A percentile compares a stretch with the other conserved stretches of the same genome.
These are phyloP conservation scores for Erebia epiphron DNA, from an alignment of 2,888 invertebrate species.

Conservation along the genomic window DNA sequence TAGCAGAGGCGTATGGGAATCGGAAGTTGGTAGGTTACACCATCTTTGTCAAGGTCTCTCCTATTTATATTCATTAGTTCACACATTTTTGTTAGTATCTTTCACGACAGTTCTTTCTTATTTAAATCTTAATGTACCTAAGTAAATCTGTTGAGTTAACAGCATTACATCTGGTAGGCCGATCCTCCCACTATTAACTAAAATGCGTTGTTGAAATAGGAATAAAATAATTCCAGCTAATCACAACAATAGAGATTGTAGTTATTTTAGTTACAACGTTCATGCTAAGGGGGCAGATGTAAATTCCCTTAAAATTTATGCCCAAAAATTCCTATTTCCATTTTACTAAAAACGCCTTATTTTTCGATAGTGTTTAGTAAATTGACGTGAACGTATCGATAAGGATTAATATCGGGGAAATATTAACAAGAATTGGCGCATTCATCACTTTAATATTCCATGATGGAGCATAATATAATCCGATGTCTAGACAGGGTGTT, in stretches of 20 bases:
- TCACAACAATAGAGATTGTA: background rate
- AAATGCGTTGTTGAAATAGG: too few species aligned
- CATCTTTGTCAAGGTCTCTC: conserved; percentile 23
- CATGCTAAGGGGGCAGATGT: background rate
- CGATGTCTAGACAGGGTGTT: conserved; percentile 21
- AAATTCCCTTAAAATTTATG: too few species aligned
- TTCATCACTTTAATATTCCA: conserved; percentile 8
- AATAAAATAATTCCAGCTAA: too few species aligned
- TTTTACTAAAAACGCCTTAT: too few species aligned
- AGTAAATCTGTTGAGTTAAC: background rate
- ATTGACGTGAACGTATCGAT: too few species aligned
- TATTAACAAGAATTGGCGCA: background rate
- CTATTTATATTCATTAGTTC: conserved; percentile 15
- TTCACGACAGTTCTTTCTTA: background rate
- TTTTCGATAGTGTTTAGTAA: too few species aligned
- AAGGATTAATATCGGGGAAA: background rate
- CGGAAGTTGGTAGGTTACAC: conserved; percentile 28
- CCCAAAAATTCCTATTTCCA: too few species aligned
- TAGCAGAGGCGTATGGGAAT: conserved; percentile 44
- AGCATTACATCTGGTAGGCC: too few species aligned
- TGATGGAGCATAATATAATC: conserved; percentile 15
- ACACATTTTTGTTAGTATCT: conserved; percentile 6
- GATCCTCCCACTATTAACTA: too few species aligned
- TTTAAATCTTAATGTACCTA: background rate
- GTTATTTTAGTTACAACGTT: background rate